These are phyloP conservation scores for Tragelaphus buxtoni DNA, from an alignment of 2,113 vertebrate species.

Conservation along the genomic window DNA sequence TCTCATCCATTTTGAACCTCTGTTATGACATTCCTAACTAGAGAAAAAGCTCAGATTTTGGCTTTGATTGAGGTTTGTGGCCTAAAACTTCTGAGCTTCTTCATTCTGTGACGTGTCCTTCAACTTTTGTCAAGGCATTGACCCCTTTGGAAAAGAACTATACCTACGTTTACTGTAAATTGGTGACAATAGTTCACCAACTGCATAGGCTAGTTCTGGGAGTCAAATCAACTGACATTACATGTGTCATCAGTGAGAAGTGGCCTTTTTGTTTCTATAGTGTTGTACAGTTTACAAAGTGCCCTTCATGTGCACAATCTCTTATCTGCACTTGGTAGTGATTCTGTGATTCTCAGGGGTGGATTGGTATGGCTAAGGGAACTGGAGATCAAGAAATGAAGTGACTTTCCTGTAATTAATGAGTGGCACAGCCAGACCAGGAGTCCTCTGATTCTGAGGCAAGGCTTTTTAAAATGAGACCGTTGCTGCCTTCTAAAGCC, in stretches of 20 bases:
- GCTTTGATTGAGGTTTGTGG: neutral
- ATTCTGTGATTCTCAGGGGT: neutral
- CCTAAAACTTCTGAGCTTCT: neutral
- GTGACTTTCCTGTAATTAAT: neutral
- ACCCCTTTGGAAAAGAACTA: neutral
- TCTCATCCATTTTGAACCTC: neutral
- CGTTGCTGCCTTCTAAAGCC: neutral
- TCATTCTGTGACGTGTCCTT: neutral
- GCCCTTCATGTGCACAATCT: neutral
- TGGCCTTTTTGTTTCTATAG: neutral
- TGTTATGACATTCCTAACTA: neutral
- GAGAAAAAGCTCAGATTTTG: neutral
- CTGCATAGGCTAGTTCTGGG: neutral
- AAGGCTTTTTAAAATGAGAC: neutral
- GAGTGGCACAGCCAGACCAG: neutral
- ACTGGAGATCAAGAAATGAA: neutral
- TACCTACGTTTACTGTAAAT: neutral
- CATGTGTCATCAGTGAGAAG: neutral
- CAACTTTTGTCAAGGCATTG: neutral
- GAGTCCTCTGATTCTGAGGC: neutral
- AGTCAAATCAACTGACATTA: neutral
- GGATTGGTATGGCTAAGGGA: neutral
- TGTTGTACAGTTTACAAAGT: neutral
- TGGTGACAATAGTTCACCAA: neutral
- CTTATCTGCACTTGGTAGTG: neutral